phyloP scores from a whole-genome alignment of 1,140 invertebrate genomes.

The Papilio aristodemus region DNA sequence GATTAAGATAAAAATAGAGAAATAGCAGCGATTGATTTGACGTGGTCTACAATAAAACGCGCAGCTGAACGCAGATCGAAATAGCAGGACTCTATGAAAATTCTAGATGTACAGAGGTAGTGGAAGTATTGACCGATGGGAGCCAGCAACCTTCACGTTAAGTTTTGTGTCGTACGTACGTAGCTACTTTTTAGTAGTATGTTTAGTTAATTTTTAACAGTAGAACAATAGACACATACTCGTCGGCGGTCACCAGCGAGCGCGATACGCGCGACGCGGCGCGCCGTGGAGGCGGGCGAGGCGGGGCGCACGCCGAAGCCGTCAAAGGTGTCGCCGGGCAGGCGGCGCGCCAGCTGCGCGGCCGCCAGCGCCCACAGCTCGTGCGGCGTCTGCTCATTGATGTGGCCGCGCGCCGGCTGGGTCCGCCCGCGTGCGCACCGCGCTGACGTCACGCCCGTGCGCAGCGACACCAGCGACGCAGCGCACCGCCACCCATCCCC shows the following conservation, averaged over 20 bases:
- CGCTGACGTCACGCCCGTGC: constrained; percentile 51
- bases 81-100: no score
- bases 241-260: constrained; percentile 38
- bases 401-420: constrained; percentile 5
- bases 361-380: constrained; percentile 40
- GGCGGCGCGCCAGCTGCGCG: constrained; percentile 33
- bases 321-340: constrained; percentile 19
- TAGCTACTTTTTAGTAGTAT: no score
- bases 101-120: no score
- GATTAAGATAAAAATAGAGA: no score
- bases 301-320: constrained; percentile 36
- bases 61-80: no score
- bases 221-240: background rate
- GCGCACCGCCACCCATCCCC: constrained; percentile 46
- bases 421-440: constrained; percentile 44
- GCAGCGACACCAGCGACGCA: constrained; percentile 56
- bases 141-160: no score
- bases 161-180: no score
- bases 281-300: constrained; percentile 35
- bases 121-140: no score
- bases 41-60: no score
- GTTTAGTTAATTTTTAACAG: no score
- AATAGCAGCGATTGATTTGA: no score
- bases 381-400: constrained; percentile 9
- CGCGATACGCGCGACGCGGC: constrained; percentile 39